phyloP scores from a whole-genome alignment of 1,140 invertebrate species.

The Oncopodura yosiiana region DNA sequence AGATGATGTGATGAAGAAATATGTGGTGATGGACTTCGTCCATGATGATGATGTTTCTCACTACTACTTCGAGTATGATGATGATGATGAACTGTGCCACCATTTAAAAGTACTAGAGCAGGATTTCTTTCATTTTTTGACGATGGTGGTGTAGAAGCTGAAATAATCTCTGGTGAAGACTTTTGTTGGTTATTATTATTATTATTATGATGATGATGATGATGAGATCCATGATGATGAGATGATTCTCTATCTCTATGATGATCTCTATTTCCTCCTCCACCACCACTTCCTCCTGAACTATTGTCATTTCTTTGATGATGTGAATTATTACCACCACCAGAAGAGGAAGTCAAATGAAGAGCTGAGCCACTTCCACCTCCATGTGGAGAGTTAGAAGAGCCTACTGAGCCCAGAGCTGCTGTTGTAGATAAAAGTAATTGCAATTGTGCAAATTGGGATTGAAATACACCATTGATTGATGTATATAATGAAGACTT shows the following conservation, averaged over 20 bases:
- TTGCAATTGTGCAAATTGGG: slow-evolving; percentile 26
- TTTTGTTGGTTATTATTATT: slow-evolving; percentile 1
- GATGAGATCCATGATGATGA: neutral
- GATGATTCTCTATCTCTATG: no score
- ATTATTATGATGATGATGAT: slow-evolving; percentile 5
- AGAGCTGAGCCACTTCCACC: neutral
- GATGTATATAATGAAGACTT: slow-evolving; percentile 25
- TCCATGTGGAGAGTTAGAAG: slow-evolving; percentile 5
- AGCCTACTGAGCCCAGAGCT: neutral
- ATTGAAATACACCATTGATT: slow-evolving; percentile 27
- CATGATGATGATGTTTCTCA: neutral
- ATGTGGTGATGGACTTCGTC: no score
- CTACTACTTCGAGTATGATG: slow-evolving; percentile 5
- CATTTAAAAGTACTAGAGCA: neutral
- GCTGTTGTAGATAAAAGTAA: no score
- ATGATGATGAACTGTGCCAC: slow-evolving; percentile 10
- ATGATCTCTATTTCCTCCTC: no score
- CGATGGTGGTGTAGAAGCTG: neutral
- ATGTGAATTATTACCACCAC: neutral
- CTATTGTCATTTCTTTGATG: neutral
- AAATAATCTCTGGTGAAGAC: neutral
- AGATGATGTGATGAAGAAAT: no score
- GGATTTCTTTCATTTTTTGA: neutral
- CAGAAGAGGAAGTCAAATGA: slow-evolving; percentile 1
- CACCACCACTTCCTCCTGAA: no score